These are phyloP conservation scores for Drosophila kikkawai DNA, from an alignment of 1,140 invertebrate species.

Conservation along the genomic window DNA sequence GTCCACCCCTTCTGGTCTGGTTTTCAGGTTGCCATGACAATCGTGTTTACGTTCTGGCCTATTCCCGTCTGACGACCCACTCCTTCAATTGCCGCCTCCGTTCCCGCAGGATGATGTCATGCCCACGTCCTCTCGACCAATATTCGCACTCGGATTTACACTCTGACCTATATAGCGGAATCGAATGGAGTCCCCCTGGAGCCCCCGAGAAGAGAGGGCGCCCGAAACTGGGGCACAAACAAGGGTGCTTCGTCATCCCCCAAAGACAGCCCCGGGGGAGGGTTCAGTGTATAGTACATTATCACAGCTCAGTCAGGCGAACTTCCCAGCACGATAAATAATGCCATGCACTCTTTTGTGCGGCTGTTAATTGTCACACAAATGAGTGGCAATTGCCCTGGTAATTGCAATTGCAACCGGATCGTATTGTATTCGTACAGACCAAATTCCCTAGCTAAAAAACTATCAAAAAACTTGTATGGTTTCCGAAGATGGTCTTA, in stretches of 20 bases:
- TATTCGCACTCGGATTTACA: constrained; percentile 52
- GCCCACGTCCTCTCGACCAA: constrained; percentile 18
- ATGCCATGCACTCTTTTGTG: constrained; percentile 33
- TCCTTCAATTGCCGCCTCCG: constrained; percentile 41
- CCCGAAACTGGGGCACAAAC: constrained; percentile 38
- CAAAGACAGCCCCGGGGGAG: not conserved
- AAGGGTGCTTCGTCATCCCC: constrained; percentile 34
- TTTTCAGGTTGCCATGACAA: constrained; percentile 57
- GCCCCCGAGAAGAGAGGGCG: constrained; percentile 11
- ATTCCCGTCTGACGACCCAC: constrained; percentile 23
- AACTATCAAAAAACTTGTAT: not conserved
- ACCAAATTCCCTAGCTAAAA: constrained; percentile 1
- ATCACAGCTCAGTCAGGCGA: constrained; percentile 25
- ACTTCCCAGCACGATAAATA: constrained; percentile 38
- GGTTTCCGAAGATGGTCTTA: not conserved
- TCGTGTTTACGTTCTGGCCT: constrained; percentile 50
- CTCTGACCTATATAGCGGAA: constrained; percentile 67
- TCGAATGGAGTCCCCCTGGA: constrained; percentile 18
- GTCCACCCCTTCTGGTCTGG: not conserved
- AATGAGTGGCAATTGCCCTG: constrained; percentile 57
- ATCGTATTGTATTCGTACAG: constrained; percentile 16
- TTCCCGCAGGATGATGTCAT: constrained; percentile 65
- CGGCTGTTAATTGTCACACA: constrained; percentile 51
- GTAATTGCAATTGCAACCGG: constrained; percentile 40
- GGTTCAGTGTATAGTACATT: constrained; percentile 15